phyloP scores from a whole-genome alignment of 2,888 invertebrate genomes.

The Drosophila percnosoma region DNA sequence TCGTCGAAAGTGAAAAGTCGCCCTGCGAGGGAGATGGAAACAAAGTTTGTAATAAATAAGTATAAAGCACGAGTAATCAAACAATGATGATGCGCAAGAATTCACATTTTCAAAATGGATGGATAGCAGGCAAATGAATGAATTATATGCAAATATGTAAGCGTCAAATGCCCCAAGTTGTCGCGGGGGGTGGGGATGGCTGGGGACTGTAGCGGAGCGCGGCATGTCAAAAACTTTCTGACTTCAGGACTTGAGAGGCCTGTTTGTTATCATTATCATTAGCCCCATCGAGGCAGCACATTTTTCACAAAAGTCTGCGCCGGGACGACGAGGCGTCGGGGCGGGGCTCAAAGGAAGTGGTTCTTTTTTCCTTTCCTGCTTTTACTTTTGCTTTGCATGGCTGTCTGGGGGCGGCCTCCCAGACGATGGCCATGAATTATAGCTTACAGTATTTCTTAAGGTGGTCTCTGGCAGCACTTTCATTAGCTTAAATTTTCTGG shows the following conservation, averaged over 20 bases:
- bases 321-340: constrained; percentile 4
- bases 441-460: constrained; percentile 78
- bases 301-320: constrained; percentile 49
- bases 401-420: constrained; percentile 29
- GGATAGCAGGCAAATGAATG: constrained; percentile 71
- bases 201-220: constrained; percentile 35
- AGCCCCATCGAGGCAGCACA: constrained; percentile 56
- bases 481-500: constrained; percentile 82
- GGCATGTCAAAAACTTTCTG: constrained; percentile 81
- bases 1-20: constrained; percentile 62
- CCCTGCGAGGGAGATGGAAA: constrained; percentile 52
- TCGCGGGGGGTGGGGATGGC: not conserved
- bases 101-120: constrained; percentile 80
- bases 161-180: constrained; percentile 43
- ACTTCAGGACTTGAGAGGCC: constrained; percentile 71
- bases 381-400: constrained; percentile 51
- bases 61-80: constrained; percentile 81
- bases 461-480: constrained; percentile 65
- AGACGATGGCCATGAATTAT: constrained; percentile 81
- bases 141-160: constrained; percentile 76
- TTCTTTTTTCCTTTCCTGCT: not conserved
- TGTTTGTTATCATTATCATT: constrained; percentile 82
- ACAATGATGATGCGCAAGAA: constrained; percentile 83
- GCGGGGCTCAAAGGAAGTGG: constrained; percentile 21
- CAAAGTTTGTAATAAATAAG: constrained; percentile 52